A percentile compares a stretch with the other conserved stretches of the same genome.
Conservation (phyloP, 1,140 invertebrate species). For the Whitmania pigra region DNA sequence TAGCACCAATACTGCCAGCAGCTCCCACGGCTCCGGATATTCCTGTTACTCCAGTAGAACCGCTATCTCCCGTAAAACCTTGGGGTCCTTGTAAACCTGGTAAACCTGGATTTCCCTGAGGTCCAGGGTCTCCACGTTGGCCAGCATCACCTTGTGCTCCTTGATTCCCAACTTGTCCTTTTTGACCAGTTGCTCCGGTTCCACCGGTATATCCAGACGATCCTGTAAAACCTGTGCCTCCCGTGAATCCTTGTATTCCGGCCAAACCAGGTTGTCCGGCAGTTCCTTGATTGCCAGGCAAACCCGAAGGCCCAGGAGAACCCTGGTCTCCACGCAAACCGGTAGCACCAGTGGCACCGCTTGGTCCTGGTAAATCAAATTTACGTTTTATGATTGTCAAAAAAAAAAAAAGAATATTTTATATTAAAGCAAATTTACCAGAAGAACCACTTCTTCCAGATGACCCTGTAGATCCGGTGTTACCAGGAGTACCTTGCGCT, state of each 20-base stretch:
- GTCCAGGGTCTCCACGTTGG: constrained; percentile 15
- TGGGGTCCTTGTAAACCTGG: constrained; percentile 12
- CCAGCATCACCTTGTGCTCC: constrained; percentile 18
- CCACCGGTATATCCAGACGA: background rate
- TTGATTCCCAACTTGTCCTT: constrained; percentile 12
- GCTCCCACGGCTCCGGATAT: background rate
- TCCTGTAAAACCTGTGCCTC: constrained; percentile 11
- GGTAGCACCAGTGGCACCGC: constrained; percentile 8
- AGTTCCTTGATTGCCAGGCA: constrained; percentile 17
- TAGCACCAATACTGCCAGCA: constrained; percentile 7
- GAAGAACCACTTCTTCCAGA: constrained; percentile 10
- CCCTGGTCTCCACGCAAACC: constrained; percentile 19
- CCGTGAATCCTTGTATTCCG: background rate
- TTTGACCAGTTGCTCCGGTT: background rate
- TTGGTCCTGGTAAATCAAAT: background rate
- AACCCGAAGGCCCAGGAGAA: background rate
- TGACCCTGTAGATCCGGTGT: constrained; percentile 11
- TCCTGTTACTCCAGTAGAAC: background rate
- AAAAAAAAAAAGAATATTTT: background rate
- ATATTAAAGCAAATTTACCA: constrained; percentile 5
- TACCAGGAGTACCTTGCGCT: constrained; percentile 3
- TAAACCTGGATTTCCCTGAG: constrained; percentile 17
- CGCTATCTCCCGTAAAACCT: constrained; percentile 10
- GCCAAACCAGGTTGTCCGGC: background rate
- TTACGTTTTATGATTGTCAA: background rate